A percentile compares a stretch with the other conserved stretches of the same genome.
Conservation (phyloP, 2,888 invertebrate species). For the Agonum fuliginosum region DNA sequence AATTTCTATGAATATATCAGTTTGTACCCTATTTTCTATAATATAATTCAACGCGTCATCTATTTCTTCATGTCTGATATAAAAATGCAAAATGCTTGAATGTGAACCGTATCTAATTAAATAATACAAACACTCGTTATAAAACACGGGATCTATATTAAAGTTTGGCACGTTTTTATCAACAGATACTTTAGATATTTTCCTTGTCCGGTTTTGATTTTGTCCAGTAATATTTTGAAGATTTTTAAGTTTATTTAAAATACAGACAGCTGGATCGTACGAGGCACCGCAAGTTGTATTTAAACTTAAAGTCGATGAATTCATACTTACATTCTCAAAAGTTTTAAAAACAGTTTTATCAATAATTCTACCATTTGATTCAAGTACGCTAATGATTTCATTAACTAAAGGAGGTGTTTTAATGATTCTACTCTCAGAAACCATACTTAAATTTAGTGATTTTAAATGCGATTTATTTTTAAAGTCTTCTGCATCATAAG, state of each 20-base stretch:
- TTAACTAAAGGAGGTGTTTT: conserved; percentile 81
- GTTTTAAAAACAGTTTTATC: conserved; percentile 74
- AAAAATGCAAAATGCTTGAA: conserved; percentile 83
- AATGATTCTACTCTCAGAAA: conserved; percentile 74
- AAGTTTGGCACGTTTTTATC: conserved; percentile 62
- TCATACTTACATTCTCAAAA: conserved; percentile 69
- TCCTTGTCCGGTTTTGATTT: conserved; percentile 65
- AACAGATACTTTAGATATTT: conserved; percentile 60
- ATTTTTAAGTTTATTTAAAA: conserved; percentile 72
- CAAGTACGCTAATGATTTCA: conserved; percentile 83
- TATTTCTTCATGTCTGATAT: conserved; percentile 82
- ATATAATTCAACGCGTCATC: conserved; percentile 82
- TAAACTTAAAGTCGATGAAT: conserved; percentile 65
- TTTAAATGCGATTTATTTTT: conserved; percentile 45
- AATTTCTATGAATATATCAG: conserved; percentile 84
- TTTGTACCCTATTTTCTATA: conserved; percentile 80
- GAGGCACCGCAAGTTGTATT: conserved; percentile 66
- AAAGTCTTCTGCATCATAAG: conserved; percentile 61
- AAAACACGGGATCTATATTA: conserved; percentile 76
- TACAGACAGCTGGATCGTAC: conserved; percentile 74
- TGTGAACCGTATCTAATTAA: conserved; percentile 87
- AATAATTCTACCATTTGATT: conserved; percentile 76
- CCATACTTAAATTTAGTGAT: conserved; percentile 61
- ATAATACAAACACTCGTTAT: conserved; percentile 89
- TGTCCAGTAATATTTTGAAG: conserved; percentile 71